These are phyloP conservation scores for Flexamia atlantica DNA, from an alignment of 2,888 invertebrate species.

Conservation along the genomic window DNA sequence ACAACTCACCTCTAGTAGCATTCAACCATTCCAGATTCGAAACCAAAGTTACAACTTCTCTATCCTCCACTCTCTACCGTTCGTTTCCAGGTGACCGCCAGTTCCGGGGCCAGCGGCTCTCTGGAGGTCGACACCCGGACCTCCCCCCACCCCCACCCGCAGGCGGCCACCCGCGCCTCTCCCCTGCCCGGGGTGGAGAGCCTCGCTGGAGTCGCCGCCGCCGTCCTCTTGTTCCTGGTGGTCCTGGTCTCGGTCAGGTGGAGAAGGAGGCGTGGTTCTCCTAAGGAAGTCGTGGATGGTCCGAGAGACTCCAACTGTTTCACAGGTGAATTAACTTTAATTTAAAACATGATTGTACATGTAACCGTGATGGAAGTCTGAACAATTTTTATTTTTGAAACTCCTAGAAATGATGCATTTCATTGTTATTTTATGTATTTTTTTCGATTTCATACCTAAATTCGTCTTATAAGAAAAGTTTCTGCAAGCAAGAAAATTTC, in stretches of 20 bases:
- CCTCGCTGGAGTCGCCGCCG: conserved; percentile 3
- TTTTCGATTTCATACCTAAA: too few relatives aligned
- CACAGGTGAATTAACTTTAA: conserved; percentile 5
- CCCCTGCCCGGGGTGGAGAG: background rate
- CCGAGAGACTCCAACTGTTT: background rate
- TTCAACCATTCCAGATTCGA: too few relatives aligned
- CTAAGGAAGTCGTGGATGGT: background rate
- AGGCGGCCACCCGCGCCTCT: background rate
- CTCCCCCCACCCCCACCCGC: background rate
- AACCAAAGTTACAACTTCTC: too few relatives aligned
- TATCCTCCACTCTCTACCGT: too few relatives aligned
- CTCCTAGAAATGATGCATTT: too few relatives aligned
- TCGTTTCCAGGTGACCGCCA: conserved; percentile 1
- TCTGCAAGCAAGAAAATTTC: too few relatives aligned
- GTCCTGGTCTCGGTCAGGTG: background rate
- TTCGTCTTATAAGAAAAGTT: too few relatives aligned
- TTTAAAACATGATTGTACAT: too few relatives aligned
- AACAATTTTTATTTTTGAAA: too few relatives aligned
- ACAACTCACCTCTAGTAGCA: too few relatives aligned
- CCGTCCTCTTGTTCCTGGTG: conserved; percentile 6
- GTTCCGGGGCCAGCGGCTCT: background rate
- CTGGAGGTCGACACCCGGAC: conserved; percentile 28
- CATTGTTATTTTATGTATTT: too few relatives aligned
- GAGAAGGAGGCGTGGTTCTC: background rate
- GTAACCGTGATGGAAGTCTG: too few relatives aligned